phyloP scores from a whole-genome alignment of 2,113 vertebrate species.

The Sterrhoptilus dennistouni region DNA sequence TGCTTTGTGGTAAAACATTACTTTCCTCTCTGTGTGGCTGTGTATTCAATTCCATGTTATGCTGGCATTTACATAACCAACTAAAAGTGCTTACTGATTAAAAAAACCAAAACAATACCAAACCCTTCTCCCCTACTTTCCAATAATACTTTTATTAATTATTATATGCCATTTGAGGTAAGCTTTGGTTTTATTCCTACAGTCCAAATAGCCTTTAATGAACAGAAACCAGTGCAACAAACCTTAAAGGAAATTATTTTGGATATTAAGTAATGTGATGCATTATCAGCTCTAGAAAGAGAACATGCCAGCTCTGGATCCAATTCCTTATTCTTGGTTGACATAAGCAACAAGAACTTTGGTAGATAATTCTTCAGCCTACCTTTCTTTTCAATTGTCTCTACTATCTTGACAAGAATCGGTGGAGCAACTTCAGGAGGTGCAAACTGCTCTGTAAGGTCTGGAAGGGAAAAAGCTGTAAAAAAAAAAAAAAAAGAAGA shows the following conservation, averaged over 20 bases:
- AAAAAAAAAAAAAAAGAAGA: background rate
- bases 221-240: background rate
- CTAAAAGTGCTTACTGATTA: background rate
- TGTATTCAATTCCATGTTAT: background rate
- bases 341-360: background rate
- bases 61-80: background rate
- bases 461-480: slow-evolving; percentile 81
- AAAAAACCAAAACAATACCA: background rate
- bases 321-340: background rate
- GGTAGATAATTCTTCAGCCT: background rate
- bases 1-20: background rate
- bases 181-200: background rate
- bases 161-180: background rate
- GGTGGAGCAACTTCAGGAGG: slow-evolving; percentile 86
- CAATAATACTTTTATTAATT: background rate
- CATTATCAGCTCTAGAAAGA: background rate
- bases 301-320: background rate
- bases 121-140: background rate
- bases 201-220: background rate
- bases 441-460: slow-evolving; percentile 90
- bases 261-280: background rate
- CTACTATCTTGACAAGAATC: slow-evolving; percentile 84
- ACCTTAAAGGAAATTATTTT: background rate
- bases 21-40: background rate
- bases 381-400: slow-evolving; percentile 95